A percentile compares a stretch with the other conserved stretches of the same genome.
phyloP scores from a whole-genome alignment of 1,140 invertebrate genomes.

The Nymphalis io region DNA sequence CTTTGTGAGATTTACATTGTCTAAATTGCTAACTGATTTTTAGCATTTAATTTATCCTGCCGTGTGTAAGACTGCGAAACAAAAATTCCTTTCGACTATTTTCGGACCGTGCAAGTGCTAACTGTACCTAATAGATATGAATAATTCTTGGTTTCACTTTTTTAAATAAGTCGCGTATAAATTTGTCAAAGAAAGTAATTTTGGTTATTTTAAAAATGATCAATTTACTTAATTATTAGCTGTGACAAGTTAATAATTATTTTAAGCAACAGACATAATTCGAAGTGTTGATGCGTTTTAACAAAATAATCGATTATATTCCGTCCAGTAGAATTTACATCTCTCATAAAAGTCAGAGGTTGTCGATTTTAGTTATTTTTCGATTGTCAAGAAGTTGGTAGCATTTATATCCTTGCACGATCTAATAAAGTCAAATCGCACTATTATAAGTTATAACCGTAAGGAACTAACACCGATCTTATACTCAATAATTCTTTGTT shows the following conservation, averaged over 20 bases:
- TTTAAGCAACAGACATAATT: too few species aligned
- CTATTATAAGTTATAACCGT: neutral
- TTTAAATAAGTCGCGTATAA: too few species aligned
- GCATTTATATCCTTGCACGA: conserved; percentile 1
- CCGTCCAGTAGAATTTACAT: conserved; percentile 4
- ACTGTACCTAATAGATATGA: neutral
- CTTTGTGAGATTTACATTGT: conserved; percentile 33
- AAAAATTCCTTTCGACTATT: neutral
- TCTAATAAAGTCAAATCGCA: neutral
- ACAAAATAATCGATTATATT: neutral
- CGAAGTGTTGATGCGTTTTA: neutral
- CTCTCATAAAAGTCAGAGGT: neutral
- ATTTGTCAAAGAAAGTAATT: neutral
- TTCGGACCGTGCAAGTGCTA: neutral
- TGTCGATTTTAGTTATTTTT: neutral
- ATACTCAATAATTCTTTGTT: neutral
- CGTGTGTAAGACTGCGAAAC: conserved; percentile 19
- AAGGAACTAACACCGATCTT: neutral
- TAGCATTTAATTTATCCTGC: conserved; percentile 43
- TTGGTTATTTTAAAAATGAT: neutral
- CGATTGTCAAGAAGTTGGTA: neutral
- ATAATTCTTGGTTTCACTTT: neutral
- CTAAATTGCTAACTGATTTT: conserved; percentile 10
- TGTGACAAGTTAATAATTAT: too few species aligned
- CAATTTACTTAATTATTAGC: too few species aligned